phyloP scores from a whole-genome alignment of 2,888 invertebrate species.

The Trichogramma evanescens region DNA sequence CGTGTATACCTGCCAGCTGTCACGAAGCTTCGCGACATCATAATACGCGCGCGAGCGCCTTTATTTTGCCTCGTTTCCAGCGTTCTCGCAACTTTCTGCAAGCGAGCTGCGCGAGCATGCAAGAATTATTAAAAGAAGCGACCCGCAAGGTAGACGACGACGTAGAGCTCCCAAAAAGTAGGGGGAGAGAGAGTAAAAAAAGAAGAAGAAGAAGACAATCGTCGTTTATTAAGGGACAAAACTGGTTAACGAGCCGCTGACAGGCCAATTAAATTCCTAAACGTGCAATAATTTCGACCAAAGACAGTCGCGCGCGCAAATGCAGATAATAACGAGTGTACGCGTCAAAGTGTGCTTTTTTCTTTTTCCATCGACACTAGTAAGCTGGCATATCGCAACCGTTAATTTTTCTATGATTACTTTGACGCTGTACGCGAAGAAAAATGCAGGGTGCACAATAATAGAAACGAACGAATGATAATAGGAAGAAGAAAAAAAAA shows the following conservation, averaged over 20 bases:
- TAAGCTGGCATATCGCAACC: too few species aligned
- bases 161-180: neutral
- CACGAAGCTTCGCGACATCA: too few species aligned
- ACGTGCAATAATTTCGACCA: constrained; percentile 31
- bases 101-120: neutral
- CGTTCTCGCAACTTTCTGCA: neutral
- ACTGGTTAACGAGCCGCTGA: constrained; percentile 42
- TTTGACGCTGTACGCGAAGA: too few species aligned
- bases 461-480: too few species aligned
- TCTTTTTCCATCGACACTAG: too few species aligned
- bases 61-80: neutral
- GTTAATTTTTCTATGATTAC: too few species aligned
- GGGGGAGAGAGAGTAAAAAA: neutral
- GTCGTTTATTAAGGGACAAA: constrained; percentile 5
- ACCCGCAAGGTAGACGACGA: neutral
- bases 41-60: neutral
- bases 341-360: neutral
- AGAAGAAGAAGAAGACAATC: neutral
- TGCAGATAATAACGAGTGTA: neutral
- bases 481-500: too few species aligned
- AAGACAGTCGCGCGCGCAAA: neutral
- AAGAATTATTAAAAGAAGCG: neutral
- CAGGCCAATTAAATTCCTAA: constrained; percentile 43
- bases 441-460: too few species aligned
- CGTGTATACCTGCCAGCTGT: too few species aligned